Evolutionary conservation across 2,113 vertebrate species (phyloP), one percentile per base, ranked within the genome.

Genomic region (Arenaria interpres): DNA sequence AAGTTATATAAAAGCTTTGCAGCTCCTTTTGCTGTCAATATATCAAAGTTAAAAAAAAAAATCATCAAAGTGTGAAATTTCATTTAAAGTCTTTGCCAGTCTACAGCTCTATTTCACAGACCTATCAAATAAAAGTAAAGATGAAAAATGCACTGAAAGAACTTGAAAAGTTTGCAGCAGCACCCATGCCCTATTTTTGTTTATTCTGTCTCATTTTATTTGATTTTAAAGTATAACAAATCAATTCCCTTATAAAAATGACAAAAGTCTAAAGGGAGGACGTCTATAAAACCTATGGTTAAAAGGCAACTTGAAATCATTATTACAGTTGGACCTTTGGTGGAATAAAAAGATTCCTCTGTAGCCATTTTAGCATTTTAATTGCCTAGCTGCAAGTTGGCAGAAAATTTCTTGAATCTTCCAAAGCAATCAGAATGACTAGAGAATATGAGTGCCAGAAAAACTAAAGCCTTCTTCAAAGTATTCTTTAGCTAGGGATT

Each of bases 51-150:
- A 54, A 54, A 88, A 98, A 98, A 98, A 91, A 98, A 98, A 98
- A 98, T 98, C 99, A 99, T 99, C 99, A 99, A 99, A 99, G 99
- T 99, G 98, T 98, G 98, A 98, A 98, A 98, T 99, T 99, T 99
- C 98, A 98, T 98, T 99, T 98, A 98, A 99, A 98, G 98, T 98
- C 98, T 97, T 98, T 97, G 76, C 97, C 98, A 98, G 97, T 98
- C 98, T 98, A 98, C 96, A 97, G 98, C 94, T 98, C 97, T 97
- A 98, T 98, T 98, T 98, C 98, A 98, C 96, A 98, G 98, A 97
- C 98, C 98, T 98, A 98, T 98, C 98, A 98, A 98, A 98, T 98
- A 98, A 98, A 98, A 98, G 97, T 95, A 97, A 97, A 98, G 98
- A 98, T 97, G 97, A 98, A 98, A 98, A 98, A 98, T 97, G 95